Evolutionary conservation across 2,888 invertebrate species (phyloP), one percentile per base, ranked within the genome.

Genomic region (Notodonta ziczac): DNA sequence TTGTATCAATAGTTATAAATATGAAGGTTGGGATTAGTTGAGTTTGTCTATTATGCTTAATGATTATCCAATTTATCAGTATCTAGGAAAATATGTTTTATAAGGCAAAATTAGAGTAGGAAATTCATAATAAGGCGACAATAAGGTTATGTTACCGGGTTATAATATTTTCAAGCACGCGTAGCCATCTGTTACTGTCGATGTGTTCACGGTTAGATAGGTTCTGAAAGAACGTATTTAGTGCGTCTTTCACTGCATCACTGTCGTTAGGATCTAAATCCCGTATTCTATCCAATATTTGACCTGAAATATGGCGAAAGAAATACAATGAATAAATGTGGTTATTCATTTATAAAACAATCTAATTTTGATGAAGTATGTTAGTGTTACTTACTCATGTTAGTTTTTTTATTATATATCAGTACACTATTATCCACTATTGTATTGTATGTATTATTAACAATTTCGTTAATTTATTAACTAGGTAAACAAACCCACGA

Each of bases 131-230:
- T 40, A 57, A 44, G n/a, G 53, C 53, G 40, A 55, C 16, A 50
- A 50, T 50, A 50, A 86, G 86, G 85, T 88, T 87, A 86, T 73
- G 69, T 70, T 87, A 92, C 93, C 93, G 89, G 89, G 81, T 86
- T 60, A 93, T 78, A 59, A 90, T 74, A 64, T 73, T 76, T 76
- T 86, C 85, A 62, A 91, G 73, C 10, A 80, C 75, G 40, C 80
- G 82, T 50, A 93, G 70, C 87, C 89, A 91, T 73, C 69, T 73
- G 59, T 76, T 81, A 56, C 80, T 74, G 61, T 85, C 84, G 5
- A 66, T 59, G 42, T 82, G 80, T 32, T 79, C 80, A 57, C 86
- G 77, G 68, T 89, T 91, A 0, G 71, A 51, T 61, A 91, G 69
- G 65, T 83, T 88, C 62, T 84, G 87, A 61, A 92, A 87, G 69